Conservation (phyloP, 2,888 invertebrate genomes). For the Agrenia bidenticulata region DNA sequence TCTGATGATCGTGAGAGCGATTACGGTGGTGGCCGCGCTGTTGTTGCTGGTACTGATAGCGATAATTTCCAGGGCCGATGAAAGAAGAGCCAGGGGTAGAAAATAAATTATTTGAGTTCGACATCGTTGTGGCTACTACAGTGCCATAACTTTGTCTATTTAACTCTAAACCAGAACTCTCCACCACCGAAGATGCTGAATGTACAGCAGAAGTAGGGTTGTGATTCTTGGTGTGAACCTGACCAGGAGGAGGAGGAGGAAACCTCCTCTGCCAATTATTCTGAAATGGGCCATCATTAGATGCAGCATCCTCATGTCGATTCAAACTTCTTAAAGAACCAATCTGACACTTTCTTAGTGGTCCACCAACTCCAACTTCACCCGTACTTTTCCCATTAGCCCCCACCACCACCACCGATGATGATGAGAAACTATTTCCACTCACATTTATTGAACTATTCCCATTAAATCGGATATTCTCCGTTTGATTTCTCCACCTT, state of each 20-base stretch:
- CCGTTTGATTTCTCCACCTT: conserved; percentile 41
- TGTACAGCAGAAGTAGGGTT: background rate
- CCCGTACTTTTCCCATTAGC: conserved; percentile 48
- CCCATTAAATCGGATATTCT: conserved; percentile 35
- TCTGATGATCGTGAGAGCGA: conserved; percentile 29
- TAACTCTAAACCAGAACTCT: background rate
- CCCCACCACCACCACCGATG: conserved; percentile 16
- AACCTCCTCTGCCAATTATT: conserved; percentile 40
- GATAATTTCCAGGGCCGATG: conserved; percentile 22
- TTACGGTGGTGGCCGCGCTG: conserved; percentile 20
- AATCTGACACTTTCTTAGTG: conserved; percentile 29
- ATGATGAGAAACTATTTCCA: conserved; percentile 17
- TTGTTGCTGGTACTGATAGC: conserved; percentile 24
- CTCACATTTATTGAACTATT: conserved; percentile 28
- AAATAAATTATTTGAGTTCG: too few relatives aligned
- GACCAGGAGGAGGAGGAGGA: conserved; percentile 17
- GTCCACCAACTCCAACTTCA: conserved; percentile 22
- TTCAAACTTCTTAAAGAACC: conserved; percentile 27
- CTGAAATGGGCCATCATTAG: conserved; percentile 51
- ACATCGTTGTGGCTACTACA: too few relatives aligned
- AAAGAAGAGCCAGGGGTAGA: too few relatives aligned
- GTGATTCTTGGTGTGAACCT: background rate
- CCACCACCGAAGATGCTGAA: background rate
- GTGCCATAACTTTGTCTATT: too few relatives aligned
- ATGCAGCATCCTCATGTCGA: conserved; percentile 19